Conservation (phyloP, 2,797 vertebrate species). For the Perodicticus potto region DNA sequence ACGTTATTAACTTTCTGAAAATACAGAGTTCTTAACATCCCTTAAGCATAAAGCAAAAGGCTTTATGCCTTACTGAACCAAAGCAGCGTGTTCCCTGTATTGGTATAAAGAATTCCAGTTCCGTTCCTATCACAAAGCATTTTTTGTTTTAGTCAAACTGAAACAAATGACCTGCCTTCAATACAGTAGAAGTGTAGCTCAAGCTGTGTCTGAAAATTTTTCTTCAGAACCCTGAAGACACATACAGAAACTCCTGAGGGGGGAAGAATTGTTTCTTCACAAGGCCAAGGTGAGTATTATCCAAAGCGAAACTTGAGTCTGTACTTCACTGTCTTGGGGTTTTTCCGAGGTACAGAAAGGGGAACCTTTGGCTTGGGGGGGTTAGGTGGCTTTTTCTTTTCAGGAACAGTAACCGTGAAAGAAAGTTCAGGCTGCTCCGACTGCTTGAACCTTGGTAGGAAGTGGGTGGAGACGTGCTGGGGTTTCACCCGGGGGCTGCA, state of each 20-base stretch:
- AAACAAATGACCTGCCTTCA: constrained; percentile 62
- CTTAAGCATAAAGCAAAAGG: constrained; percentile 23
- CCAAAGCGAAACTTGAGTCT: constrained; percentile 92
- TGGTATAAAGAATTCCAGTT: constrained; percentile 53
- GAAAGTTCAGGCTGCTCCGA: constrained; percentile 89
- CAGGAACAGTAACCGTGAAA: constrained; percentile 92
- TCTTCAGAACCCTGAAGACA: background rate
- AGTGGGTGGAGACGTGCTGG: constrained; percentile 97
- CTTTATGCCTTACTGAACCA: background rate
- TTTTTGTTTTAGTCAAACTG: constrained; percentile 19
- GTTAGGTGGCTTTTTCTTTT: constrained; percentile 88
- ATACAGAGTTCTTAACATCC: background rate
- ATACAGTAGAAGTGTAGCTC: background rate
- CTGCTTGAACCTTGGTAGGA: constrained; percentile 93
- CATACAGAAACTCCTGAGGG: constrained; percentile 47
- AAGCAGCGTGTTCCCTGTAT: background rate
- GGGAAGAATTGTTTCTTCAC: background rate
- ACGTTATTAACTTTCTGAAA: constrained; percentile 13
- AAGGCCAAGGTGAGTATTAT: background rate
- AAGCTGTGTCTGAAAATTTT: background rate
- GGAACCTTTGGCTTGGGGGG: constrained; percentile 82
- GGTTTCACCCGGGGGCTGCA: constrained; percentile 95
- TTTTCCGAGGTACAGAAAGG: constrained; percentile 81
- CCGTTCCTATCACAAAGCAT: constrained; percentile 26
- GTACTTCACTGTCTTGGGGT: constrained; percentile 84